A percentile compares a stretch with the other conserved stretches of the same genome.
Evolutionary conservation across 1,140 invertebrate genomes (phyloP).

Genomic region (Drosophila paulistorum): DNA sequence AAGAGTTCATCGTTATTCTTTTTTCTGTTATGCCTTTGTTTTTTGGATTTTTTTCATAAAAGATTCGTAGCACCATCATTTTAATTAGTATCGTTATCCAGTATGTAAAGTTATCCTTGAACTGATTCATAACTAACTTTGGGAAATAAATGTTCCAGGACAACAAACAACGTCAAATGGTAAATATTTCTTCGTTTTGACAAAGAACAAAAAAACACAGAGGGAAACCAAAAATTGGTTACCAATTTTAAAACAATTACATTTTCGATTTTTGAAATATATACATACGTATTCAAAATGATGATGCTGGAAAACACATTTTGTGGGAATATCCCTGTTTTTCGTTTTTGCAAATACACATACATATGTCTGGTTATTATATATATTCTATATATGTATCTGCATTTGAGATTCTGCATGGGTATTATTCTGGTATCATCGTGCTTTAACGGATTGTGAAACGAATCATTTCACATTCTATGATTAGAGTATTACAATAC

Average conservation of each 20-base stretch:
- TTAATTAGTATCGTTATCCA: constrained; percentile 5
- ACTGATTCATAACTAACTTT: neutral
- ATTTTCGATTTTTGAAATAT: neutral
- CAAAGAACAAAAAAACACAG: neutral
- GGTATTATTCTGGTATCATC: constrained; percentile 7
- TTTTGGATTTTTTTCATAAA: constrained; percentile 7
- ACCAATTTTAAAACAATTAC: neutral
- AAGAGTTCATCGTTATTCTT: neutral
- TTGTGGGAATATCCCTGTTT: constrained; percentile 2
- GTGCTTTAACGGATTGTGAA: neutral
- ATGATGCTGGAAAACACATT: constrained; percentile 12
- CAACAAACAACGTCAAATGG: neutral
- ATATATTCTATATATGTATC: constrained; percentile 11
- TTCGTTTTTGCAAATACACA: neutral
- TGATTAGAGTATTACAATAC: neutral
- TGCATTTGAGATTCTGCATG: neutral
- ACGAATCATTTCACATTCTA: neutral
- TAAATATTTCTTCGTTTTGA: neutral
- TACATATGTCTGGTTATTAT: neutral
- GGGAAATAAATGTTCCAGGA: neutral
- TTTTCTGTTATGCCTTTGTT: no score
- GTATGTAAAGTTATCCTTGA: constrained; percentile 6
- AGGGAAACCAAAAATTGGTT: neutral
- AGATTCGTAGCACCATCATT: constrained; percentile 10
- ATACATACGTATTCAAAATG: constrained; percentile 10